phyloP scores from a whole-genome alignment of 2,888 invertebrate genomes.

The Brassicogethes aeneus region DNA sequence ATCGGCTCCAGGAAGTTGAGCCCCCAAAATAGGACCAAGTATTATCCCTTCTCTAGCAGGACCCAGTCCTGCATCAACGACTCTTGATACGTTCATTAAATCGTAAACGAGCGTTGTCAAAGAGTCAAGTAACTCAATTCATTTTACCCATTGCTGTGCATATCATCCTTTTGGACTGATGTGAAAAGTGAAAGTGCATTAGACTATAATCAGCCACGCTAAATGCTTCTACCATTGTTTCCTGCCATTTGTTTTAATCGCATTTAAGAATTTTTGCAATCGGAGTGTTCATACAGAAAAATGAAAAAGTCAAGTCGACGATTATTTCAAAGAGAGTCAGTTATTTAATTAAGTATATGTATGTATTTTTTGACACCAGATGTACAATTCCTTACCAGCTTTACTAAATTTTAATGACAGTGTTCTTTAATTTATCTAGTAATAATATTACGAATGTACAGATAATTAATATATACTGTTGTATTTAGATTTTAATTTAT shows the following conservation, averaged over 20 bases:
- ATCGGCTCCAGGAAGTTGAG: constrained; percentile 30
- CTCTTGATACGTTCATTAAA: constrained; percentile 1
- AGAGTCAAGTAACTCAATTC: neutral
- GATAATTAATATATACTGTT: constrained; percentile 16
- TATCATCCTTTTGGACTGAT: constrained; percentile 18
- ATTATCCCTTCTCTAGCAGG: constrained; percentile 16
- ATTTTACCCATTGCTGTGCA: constrained; percentile 9
- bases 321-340: constrained; percentile 27
- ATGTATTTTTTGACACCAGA: constrained; percentile 24
- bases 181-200: constrained; percentile 12
- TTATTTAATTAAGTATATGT: constrained; percentile 18
- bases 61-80: neutral
- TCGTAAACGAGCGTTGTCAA: neutral
- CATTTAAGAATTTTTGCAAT: constrained; percentile 39
- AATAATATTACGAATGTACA: constrained; percentile 20
- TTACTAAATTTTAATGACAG: constrained; percentile 16
- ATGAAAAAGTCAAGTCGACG: constrained; percentile 20
- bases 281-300: constrained; percentile 42
- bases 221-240: constrained; percentile 26
- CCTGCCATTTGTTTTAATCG: constrained; percentile 33
- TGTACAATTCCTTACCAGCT: constrained; percentile 33
- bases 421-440: constrained; percentile 8
- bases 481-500: constrained; percentile 16
- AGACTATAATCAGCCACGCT: constrained; percentile 22
- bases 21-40: constrained; percentile 18